A percentile compares a stretch with the other conserved stretches of the same genome.
phyloP scores from a whole-genome alignment of 2,888 invertebrate genomes.

The Cheilosia soror region DNA sequence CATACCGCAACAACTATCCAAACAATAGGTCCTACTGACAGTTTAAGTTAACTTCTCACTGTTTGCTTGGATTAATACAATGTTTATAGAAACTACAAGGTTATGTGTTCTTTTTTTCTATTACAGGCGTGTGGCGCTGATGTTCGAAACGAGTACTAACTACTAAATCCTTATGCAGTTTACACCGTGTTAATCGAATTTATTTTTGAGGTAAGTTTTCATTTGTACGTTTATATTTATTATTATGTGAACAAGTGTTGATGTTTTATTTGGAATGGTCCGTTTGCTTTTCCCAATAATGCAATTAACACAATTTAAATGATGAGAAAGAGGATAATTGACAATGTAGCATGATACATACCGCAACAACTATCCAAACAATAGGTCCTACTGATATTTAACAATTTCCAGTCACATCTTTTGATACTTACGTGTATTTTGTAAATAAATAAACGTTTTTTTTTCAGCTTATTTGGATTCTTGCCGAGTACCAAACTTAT shows the following conservation, averaged over 20 bases:
- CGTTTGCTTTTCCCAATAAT: neutral
- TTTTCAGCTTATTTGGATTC: neutral
- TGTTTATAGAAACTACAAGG: neutral
- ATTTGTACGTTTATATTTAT: too few relatives aligned
- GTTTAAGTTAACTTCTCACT: neutral
- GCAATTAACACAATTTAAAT: neutral
- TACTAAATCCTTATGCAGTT: too few relatives aligned
- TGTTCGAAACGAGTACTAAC: neutral
- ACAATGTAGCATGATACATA: conserved; percentile 67
- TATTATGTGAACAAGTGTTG: too few relatives aligned
- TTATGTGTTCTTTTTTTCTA: neutral
- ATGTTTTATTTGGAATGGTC: too few relatives aligned
- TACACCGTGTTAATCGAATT: too few relatives aligned
- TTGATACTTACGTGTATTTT: neutral
- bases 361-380: conserved; percentile 70
- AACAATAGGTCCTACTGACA: conserved; percentile 78
- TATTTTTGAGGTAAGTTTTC: too few relatives aligned
- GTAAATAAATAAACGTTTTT: neutral
- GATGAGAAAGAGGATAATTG: conserved; percentile 72
- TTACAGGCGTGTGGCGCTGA: conserved; percentile 5
- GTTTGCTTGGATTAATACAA: neutral
- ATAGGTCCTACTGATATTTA: conserved; percentile 72
- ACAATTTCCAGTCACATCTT: neutral
- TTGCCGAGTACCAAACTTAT: too few relatives aligned
- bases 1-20: conserved; percentile 71